These are phyloP conservation scores for Drosophila hydei DNA, from an alignment of 1,140 invertebrate genomes.

Conservation along the genomic window DNA sequence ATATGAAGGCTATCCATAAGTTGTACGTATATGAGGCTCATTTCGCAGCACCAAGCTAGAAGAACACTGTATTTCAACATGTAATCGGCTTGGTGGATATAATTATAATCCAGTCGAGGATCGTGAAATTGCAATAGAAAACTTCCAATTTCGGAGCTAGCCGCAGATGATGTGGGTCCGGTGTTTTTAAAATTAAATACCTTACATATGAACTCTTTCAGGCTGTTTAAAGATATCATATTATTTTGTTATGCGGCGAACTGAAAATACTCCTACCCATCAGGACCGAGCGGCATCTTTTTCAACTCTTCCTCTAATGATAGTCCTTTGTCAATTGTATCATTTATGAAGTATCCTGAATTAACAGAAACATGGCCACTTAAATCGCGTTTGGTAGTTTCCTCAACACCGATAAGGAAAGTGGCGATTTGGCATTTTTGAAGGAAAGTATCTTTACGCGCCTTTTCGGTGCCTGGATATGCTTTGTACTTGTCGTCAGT, in stretches of 20 bases:
- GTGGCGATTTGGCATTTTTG: conserved; percentile 88
- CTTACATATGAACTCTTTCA: too few relatives aligned
- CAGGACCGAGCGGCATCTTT: conserved; percentile 71
- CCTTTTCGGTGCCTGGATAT: conserved; percentile 86
- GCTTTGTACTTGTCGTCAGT: conserved; percentile 84
- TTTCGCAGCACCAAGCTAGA: conserved; percentile 44
- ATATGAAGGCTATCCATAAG: background rate
- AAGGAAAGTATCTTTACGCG: conserved; percentile 87
- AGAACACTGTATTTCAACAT: conserved; percentile 70
- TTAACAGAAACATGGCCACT: too few relatives aligned
- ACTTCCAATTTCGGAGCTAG: conserved; percentile 13
- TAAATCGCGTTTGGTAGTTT: too few relatives aligned
- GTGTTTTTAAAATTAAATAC: too few relatives aligned
- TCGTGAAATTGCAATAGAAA: conserved; percentile 60
- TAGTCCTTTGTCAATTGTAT: too few relatives aligned
- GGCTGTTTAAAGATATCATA: too few relatives aligned
- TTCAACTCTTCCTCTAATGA: conserved; percentile 58
- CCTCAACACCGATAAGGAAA: conserved; percentile 86
- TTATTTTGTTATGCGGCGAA: too few relatives aligned
- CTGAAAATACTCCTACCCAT: conserved; percentile 44
- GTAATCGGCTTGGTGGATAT: conserved; percentile 66
- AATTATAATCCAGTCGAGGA: conserved; percentile 58
- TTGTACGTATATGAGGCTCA: conserved; percentile 39
- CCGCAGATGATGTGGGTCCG: too few relatives aligned
- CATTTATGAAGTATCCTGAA: too few relatives aligned